Evolutionary conservation across 2,888 invertebrate species (phyloP), one percentile per base, ranked within the genome.

Genomic region (Drosophila percnosoma): DNA sequence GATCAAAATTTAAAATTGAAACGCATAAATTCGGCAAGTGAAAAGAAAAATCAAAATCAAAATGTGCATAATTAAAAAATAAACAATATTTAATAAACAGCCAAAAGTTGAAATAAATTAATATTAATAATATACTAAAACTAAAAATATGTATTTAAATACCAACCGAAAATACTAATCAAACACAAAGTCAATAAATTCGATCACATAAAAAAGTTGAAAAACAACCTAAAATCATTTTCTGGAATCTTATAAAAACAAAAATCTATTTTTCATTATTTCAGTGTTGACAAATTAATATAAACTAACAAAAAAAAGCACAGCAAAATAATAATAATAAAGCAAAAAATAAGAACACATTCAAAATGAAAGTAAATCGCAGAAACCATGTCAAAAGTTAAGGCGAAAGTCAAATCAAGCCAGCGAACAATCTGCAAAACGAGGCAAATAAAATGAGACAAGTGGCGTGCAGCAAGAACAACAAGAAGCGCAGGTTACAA

Each of bases 381-480:
- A 40, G 45, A 38, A 64, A 78, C 54, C 75, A 83, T 83, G 83
- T 73, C 80, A 62, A 75, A 70, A 68, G 69, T 64, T 64, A 84
- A 82, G 48, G 55, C 75, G 55, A 78, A 70, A 70, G 48, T 55
- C 59, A 58, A 73, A 67, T 48, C 58, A 45, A 75, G 58, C 59
- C 57, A 60, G 49, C 78, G 68, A 76, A 68, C 52, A 61, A 59
- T 54, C 29, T 51, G 11, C 29, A 40, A 63, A 73, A 31, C 36
- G 38, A 59, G 66, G 53, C 54, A 80, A 52, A 54, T 78, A 87
- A 87, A 80, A 85, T 85, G 85, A 84, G 59, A 49, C 63, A 60
- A 70, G 66, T 75, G 48, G 66, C 60, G 72, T 65, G 73, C 75
- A 80, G 60, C 62, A 62, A 29, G 59, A 57, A 55, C 68, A 75